These are phyloP conservation scores for Oligia latruncula DNA, from an alignment of 2,888 invertebrate genomes.

Conservation along the genomic window DNA sequence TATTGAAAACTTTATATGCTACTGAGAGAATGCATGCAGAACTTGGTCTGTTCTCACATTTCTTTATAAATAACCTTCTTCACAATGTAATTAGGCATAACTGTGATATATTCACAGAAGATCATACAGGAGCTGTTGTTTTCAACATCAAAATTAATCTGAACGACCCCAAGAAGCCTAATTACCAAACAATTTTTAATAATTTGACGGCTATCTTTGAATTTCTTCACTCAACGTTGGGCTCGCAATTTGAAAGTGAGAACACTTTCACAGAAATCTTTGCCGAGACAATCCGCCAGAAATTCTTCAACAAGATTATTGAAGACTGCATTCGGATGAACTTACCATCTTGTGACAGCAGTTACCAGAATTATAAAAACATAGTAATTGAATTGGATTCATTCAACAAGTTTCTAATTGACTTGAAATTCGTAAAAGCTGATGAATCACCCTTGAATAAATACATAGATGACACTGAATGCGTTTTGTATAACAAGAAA, in stretches of 20 bases:
- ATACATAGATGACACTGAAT: slow-evolving; percentile 85
- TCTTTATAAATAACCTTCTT: slow-evolving; percentile 83
- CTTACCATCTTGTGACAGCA: slow-evolving; percentile 84
- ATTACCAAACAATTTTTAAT: slow-evolving; percentile 84
- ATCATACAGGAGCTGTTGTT: slow-evolving; percentile 83
- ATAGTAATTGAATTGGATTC: slow-evolving; percentile 84
- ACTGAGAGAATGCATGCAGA: slow-evolving; percentile 85
- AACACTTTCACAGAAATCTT: slow-evolving; percentile 84
- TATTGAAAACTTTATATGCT: slow-evolving; percentile 82
- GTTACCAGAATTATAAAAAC: slow-evolving; percentile 82
- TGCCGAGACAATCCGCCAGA: slow-evolving; percentile 80
- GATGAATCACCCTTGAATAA: slow-evolving; percentile 83
- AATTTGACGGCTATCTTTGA: slow-evolving; percentile 87
- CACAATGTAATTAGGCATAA: slow-evolving; percentile 84
- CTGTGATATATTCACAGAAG: slow-evolving; percentile 86
- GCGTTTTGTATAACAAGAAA: slow-evolving; percentile 86
- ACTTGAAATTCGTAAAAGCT: slow-evolving; percentile 84
- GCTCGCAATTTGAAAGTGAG: slow-evolving; percentile 82
- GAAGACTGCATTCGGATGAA: slow-evolving; percentile 85
- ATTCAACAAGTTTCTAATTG: slow-evolving; percentile 86
- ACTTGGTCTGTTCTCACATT: slow-evolving; percentile 84
- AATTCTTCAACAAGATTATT: slow-evolving; percentile 86
- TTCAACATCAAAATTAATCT: slow-evolving; percentile 85
- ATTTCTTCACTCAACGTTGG: slow-evolving; percentile 85
- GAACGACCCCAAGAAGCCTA: slow-evolving; percentile 79